phyloP scores from a whole-genome alignment of 2,797 vertebrate species.

The Labroides dimidiatus region DNA sequence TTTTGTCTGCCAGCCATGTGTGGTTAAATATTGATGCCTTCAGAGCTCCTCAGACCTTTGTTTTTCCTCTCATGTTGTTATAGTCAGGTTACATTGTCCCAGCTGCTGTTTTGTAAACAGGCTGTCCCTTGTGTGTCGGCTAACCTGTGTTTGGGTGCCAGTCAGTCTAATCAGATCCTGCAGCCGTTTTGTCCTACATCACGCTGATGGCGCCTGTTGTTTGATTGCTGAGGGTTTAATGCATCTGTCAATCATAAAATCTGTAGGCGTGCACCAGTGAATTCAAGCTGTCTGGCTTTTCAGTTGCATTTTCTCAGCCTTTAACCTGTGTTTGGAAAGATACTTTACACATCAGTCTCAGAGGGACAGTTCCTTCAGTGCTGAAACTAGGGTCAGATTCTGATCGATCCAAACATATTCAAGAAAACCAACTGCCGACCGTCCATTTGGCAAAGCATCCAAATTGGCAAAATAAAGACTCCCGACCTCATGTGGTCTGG shows the following conservation, averaged over 20 bases:
- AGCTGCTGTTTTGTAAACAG: slow-evolving; percentile 57
- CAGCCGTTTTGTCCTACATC: slow-evolving; percentile 53
- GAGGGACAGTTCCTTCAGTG: not conserved
- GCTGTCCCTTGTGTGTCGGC: slow-evolving; percentile 44
- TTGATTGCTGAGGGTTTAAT: slow-evolving; percentile 68
- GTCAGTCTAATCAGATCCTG: slow-evolving; percentile 65
- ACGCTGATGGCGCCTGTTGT: slow-evolving; percentile 55
- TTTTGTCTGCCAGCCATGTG: slow-evolving; percentile 51
- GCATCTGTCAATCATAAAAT: slow-evolving; percentile 63
- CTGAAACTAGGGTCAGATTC: slow-evolving; percentile 15
- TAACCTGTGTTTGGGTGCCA: slow-evolving; percentile 60
- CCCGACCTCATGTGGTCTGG: slow-evolving; percentile 8
- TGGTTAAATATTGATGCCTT: slow-evolving; percentile 71
- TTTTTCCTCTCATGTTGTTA: slow-evolving; percentile 54
- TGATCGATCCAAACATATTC: slow-evolving; percentile 21
- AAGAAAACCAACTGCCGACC: slow-evolving; percentile 16
- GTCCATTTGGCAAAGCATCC: slow-evolving; percentile 12
- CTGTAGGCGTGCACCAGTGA: slow-evolving; percentile 29
- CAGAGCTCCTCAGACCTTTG: slow-evolving; percentile 52
- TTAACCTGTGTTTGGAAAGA: slow-evolving; percentile 18
- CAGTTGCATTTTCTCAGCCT: slow-evolving; percentile 24
- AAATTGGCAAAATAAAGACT: not conserved
- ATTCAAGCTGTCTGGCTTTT: slow-evolving; percentile 20
- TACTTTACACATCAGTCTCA: slow-evolving; percentile 12
- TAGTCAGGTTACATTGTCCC: slow-evolving; percentile 43